These are phyloP conservation scores for Ctenodactylus gundi DNA, from an alignment of 2,113 vertebrate species.

Conservation along the genomic window DNA sequence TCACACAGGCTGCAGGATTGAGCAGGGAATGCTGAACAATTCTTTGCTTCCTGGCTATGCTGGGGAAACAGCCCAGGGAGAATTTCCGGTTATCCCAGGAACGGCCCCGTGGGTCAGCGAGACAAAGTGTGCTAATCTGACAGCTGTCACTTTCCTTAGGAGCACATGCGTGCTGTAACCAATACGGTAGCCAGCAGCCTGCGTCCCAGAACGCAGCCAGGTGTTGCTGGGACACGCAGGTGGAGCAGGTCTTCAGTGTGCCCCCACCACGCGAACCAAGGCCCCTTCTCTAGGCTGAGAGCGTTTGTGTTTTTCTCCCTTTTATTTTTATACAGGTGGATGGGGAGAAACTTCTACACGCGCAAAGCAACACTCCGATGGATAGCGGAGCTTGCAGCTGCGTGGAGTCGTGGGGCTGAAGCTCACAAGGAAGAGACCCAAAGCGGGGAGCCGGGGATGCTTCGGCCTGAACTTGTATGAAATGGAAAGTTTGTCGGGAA, in stretches of 20 bases:
- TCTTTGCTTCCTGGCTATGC: not conserved
- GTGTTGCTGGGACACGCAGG: accelerated
- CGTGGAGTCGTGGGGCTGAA: slow-evolving; percentile 61
- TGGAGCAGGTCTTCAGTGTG: accelerated
- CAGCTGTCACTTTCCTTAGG: not conserved
- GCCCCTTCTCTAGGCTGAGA: not conserved
- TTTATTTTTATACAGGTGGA: slow-evolving; percentile 49
- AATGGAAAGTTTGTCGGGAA: slow-evolving; percentile 86
- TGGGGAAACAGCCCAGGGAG: not conserved
- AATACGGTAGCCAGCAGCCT: not conserved
- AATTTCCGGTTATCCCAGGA: not conserved
- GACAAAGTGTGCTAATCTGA: not conserved
- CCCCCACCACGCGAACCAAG: not conserved
- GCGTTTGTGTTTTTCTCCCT: not conserved
- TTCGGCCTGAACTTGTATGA: slow-evolving; percentile 80
- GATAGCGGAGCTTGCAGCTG: slow-evolving; percentile 48
- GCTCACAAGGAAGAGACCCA: slow-evolving; percentile 80
- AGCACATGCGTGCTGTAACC: not conserved
- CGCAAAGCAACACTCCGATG: slow-evolving; percentile 64
- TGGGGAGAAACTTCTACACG: slow-evolving; percentile 45
- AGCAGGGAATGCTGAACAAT: not conserved
- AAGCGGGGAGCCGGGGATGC: slow-evolving; percentile 75
- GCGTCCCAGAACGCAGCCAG: not conserved
- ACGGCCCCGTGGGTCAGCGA: not conserved
- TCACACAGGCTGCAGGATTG: not conserved